Conservation (phyloP, 2,113 vertebrate genomes). For the Oceanites oceanicus region DNA sequence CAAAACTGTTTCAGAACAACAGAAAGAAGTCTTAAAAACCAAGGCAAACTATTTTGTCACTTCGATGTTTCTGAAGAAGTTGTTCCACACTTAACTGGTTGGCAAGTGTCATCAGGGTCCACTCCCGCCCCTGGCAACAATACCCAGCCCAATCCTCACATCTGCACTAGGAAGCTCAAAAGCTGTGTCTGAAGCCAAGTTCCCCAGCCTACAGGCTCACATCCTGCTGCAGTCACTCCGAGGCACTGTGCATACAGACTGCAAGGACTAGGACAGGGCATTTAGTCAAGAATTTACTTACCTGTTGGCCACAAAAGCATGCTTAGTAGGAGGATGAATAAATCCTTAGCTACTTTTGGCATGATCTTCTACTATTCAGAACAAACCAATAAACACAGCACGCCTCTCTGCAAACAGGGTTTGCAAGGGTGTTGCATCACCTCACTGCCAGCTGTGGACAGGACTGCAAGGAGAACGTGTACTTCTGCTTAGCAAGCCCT, state of each 20-base stretch:
- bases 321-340: neutral
- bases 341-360: neutral
- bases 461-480: neutral
- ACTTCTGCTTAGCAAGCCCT: neutral
- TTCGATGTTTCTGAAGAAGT: neutral
- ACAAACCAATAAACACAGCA: neutral
- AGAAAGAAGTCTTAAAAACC: neutral
- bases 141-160: neutral
- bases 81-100: neutral
- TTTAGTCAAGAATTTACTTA: neutral
- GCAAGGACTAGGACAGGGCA: neutral
- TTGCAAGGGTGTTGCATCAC: neutral
- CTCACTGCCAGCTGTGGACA: neutral
- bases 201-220: neutral
- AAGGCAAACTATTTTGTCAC: neutral
- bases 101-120: neutral
- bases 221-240: neutral
- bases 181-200: neutral
- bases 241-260: neutral
- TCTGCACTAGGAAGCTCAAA: neutral
- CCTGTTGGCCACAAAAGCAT: neutral
- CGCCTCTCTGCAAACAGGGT: neutral
- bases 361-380: neutral
- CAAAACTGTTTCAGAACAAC: neutral
- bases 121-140: neutral